phyloP scores from a whole-genome alignment of 2,797 vertebrate genomes.

The Micrastur ruficollis region DNA sequence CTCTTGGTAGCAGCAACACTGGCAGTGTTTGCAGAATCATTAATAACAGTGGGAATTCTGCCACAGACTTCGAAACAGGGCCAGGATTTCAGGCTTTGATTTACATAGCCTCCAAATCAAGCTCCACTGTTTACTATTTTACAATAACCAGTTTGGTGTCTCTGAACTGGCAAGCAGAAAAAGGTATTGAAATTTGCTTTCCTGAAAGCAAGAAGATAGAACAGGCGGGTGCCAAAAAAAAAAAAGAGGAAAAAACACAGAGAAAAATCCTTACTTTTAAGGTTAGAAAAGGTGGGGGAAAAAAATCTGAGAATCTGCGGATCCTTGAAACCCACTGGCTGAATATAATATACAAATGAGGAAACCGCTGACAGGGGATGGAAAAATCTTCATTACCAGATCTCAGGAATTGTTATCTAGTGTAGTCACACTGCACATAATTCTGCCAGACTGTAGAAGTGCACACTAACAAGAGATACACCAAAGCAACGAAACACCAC shows the following conservation, averaged over 20 bases:
- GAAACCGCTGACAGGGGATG: neutral
- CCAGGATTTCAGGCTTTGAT: conserved; percentile 11
- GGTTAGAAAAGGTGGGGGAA: neutral
- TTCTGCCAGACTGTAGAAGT: neutral
- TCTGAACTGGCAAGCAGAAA: neutral
- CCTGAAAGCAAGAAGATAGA: neutral
- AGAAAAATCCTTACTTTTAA: neutral
- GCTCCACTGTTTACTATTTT: neutral
- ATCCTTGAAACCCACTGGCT: neutral
- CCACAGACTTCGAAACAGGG: neutral
- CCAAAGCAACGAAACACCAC: neutral
- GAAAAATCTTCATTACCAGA: neutral
- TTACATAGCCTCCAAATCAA: neutral
- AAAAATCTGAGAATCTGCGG: neutral
- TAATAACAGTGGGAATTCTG: conserved; percentile 15
- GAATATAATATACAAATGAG: neutral
- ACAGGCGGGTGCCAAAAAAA: neutral
- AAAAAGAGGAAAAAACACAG: neutral
- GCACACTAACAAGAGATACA: neutral
- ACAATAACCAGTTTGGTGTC: neutral
- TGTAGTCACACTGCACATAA: neutral
- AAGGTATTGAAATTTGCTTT: neutral
- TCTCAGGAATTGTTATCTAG: neutral
- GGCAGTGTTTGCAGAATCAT: neutral
- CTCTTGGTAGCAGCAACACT: neutral